Percentiles rank a stretch among this genome's conserved stretches.
Evolutionary conservation across 2,888 invertebrate genomes (phyloP).

Genomic region (Thyatira batis): DNA sequence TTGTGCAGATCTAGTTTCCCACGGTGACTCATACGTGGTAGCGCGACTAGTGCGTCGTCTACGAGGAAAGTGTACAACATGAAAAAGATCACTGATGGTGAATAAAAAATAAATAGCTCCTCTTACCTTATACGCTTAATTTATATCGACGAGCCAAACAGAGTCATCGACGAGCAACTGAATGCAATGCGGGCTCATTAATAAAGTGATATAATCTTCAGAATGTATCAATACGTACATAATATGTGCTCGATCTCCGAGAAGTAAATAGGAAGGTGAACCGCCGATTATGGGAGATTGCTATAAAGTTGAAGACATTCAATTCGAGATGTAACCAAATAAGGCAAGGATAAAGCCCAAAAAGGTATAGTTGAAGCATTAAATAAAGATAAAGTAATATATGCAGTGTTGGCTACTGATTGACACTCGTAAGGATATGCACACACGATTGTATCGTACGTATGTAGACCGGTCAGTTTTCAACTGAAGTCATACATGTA

Average conservation of each 20-base stretch:
- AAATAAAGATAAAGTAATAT: not conserved
- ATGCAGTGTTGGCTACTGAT: not conserved
- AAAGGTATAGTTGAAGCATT: not conserved
- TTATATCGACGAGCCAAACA: not conserved
- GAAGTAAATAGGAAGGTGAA: not conserved
- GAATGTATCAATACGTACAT: not conserved
- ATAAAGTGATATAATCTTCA: not conserved
- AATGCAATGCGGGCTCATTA: not conserved
- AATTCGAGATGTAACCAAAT: not conserved
- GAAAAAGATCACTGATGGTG: not conserved
- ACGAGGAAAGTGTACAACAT: not conserved
- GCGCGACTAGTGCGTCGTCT: not conserved
- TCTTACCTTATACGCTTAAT: not conserved
- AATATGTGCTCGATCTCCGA: not conserved
- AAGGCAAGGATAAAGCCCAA: not conserved
- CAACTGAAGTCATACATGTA: not conserved
- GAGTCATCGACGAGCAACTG: not conserved
- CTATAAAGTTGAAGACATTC: conserved; percentile 1
- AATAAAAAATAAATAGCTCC: not conserved
- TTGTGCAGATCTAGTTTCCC: conserved; percentile 47
- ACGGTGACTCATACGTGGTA: conserved; percentile 37
- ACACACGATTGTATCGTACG: not conserved
- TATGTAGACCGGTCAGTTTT: not conserved
- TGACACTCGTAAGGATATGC: not conserved
- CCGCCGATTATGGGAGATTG: not conserved